Conservation (phyloP, 2,113 vertebrate genomes). For the Podarcis muralis region DNA sequence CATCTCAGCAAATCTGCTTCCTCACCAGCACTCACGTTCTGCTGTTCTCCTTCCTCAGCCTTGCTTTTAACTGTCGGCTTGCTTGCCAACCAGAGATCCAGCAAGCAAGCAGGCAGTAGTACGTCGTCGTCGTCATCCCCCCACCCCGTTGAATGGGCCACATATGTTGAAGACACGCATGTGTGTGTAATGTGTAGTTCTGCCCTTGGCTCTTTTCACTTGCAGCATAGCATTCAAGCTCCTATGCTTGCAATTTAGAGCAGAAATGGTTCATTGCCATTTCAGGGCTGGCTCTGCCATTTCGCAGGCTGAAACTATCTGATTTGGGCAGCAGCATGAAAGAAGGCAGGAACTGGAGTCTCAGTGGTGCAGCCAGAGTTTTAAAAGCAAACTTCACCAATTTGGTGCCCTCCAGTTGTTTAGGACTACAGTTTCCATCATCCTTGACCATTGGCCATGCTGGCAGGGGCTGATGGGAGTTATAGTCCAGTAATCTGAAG, state of each 20-base stretch:
- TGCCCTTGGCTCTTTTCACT: not conserved
- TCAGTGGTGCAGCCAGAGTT: not conserved
- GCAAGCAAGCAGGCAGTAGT: too few species aligned
- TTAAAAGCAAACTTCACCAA: too few species aligned
- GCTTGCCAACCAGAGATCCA: too few species aligned
- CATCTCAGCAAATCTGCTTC: not conserved
- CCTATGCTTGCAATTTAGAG: not conserved
- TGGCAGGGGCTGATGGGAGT: too few species aligned
- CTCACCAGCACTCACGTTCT: not conserved
- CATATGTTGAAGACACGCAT: not conserved
- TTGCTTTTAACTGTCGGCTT: too few species aligned
- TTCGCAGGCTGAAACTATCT: not conserved
- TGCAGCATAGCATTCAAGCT: not conserved
- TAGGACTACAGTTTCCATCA: too few species aligned
- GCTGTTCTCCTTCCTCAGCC: too few species aligned
- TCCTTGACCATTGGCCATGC: too few species aligned
- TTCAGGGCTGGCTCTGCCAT: not conserved
- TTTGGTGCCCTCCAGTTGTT: too few species aligned
- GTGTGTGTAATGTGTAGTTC: not conserved
- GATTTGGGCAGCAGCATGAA: not conserved
- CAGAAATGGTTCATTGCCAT: not conserved
- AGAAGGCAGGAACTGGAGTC: not conserved
- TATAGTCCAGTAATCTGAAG: not conserved
- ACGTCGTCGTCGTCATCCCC: too few species aligned
- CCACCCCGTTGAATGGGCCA: too few species aligned